These are phyloP conservation scores for Lycocorax pyrrhopterus DNA, from an alignment of 2,113 vertebrate genomes.

Conservation along the genomic window DNA sequence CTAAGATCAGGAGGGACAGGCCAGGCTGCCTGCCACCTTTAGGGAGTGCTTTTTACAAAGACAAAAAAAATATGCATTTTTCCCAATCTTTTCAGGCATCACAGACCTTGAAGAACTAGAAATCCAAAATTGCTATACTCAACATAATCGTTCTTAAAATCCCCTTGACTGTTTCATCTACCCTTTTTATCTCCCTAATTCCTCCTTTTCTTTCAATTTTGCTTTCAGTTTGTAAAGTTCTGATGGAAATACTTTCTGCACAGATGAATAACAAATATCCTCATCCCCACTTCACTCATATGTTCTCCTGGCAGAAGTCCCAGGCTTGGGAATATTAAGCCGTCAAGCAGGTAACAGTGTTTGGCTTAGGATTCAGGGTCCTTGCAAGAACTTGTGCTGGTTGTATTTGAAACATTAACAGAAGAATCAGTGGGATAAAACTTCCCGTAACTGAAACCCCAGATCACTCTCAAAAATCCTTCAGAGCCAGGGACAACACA, in stretches of 20 bases:
- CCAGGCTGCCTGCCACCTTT: neutral
- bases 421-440: neutral
- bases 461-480: neutral
- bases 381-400: slow-evolving; percentile 28
- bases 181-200: neutral
- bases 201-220: slow-evolving; percentile 4
- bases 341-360: neutral
- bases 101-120: neutral
- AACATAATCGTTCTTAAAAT: neutral
- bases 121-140: neutral
- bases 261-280: slow-evolving; percentile 15
- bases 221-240: slow-evolving; percentile 16
- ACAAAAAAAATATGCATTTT: neutral
- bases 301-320: slow-evolving; percentile 48
- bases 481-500: neutral
- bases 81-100: neutral
- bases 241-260: slow-evolving; percentile 20
- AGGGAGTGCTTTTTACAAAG: neutral
- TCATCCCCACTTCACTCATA: slow-evolving; percentile 2
- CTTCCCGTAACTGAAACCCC: neutral
- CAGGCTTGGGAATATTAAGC: slow-evolving; percentile 22
- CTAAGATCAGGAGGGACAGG: neutral
- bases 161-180: neutral
- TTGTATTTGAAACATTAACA: slow-evolving; percentile 13
- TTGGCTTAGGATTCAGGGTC: neutral